A percentile compares a stretch with the other conserved stretches of the same genome.
Evolutionary conservation across 2,113 vertebrate species (phyloP).

Genomic region (Rutilus rutilus): DNA sequence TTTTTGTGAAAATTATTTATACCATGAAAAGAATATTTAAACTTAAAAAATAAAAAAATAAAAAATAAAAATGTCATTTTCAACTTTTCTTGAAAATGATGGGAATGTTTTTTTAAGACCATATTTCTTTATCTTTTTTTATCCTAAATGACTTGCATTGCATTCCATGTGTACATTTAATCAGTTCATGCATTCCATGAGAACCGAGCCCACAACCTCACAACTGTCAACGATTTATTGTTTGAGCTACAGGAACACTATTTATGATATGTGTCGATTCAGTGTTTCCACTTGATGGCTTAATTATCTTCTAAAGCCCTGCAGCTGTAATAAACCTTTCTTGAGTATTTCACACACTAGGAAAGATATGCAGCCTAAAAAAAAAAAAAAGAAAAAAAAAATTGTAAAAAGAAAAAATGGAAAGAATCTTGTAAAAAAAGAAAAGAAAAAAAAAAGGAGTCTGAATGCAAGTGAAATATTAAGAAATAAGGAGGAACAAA

Average conservation of each 20-base stretch:
- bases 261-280: neutral
- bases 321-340: slow-evolving; percentile 3
- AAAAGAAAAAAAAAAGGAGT: neutral
- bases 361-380: neutral
- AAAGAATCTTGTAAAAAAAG: neutral
- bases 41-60: no score
- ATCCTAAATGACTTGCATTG: neutral
- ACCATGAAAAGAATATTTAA: neutral
- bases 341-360: neutral
- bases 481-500: neutral
- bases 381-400: neutral
- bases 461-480: neutral
- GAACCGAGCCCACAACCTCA: neutral
- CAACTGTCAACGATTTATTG: neutral
- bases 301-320: slow-evolving; percentile 13
- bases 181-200: neutral
- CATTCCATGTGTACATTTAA: neutral
- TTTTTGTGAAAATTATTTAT: rapidly evolving
- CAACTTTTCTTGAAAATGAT: neutral
- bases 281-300: neutral
- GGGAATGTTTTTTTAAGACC: neutral
- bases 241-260: neutral
- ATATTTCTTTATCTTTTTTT: no score
- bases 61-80: neutral
- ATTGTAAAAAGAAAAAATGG: neutral